Base-by-base conservation (phyloP, 2,888 invertebrate genomes). In the Microplitis manilae region DNA sequence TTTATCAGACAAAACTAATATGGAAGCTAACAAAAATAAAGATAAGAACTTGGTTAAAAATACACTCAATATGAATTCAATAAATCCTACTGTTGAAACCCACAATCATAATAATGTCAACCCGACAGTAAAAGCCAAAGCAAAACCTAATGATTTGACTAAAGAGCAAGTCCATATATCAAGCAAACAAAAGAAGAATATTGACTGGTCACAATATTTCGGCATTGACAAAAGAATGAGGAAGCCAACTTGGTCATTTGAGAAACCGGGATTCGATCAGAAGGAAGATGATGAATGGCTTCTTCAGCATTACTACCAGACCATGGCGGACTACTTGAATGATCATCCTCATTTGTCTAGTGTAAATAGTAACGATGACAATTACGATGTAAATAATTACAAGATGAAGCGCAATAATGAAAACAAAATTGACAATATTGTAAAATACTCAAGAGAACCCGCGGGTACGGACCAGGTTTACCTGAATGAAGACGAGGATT, bases 261-360 rank as follows among this genome's bases (percentile, higher is more conserved):
- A 13, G 2, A 50, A 50, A 13, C 50, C 50, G 4, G 50, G 13
- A 50, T 13, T 13, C 13, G 30, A 30, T 2, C 50, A 50, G 5
- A 50, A 50, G 13, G 50, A 50, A 50, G 50, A 50, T 13, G 50
- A 50, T 50, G 50, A 50, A 13, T 50, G 50, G 50, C 50, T 50
- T 8, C 8, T 50, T 7, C 50, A 50, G 50, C 50, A 50, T 50
- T 50, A 50, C 8, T 50, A 50, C 2, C 50, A 50, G 50, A 50
- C 50, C 50, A 50, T 50, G 50, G 50, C 50, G 13, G 50, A 50
- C 1, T 13, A 50, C 13, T 50, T 50, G 2, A 80, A 79, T 41
- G 13, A 50, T 13, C 50, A 50, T 50, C 9, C 50, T 50, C 50
- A 50, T 13, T 76, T 73, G 2, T 17, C 76, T 30, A 76, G 90